phyloP scores from a whole-genome alignment of 2,888 invertebrate species.

The Blastobasis adustella region DNA sequence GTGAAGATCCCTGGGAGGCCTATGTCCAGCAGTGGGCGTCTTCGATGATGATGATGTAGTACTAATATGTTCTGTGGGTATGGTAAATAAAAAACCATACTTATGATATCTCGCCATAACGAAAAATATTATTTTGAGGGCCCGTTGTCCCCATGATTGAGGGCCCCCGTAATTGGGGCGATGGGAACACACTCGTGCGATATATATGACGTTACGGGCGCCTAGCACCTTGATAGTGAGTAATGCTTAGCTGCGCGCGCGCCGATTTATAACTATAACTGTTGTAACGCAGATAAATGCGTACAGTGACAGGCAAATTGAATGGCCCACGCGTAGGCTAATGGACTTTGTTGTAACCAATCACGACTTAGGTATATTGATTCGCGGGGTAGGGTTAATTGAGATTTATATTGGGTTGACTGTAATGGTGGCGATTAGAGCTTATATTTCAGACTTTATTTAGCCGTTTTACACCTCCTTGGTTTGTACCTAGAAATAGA shows the following conservation, averaged over 20 bases:
- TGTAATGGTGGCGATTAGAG: background rate
- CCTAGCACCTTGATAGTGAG: constrained; percentile 23
- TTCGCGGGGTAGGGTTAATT: too few relatives aligned
- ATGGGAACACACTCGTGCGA: background rate
- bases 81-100: too few relatives aligned
- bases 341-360: constrained; percentile 2
- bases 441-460: background rate
- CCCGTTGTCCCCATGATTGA: too few relatives aligned
- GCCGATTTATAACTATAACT: constrained; percentile 59
- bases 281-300: constrained; percentile 57
- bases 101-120: too few relatives aligned
- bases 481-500: too few relatives aligned
- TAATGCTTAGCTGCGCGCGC: constrained; percentile 21
- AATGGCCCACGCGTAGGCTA: constrained; percentile 5
- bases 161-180: too few relatives aligned
- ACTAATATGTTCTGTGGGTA: too few relatives aligned
- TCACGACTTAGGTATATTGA: too few relatives aligned
- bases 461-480: background rate
- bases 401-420: background rate
- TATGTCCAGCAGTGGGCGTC: too few relatives aligned
- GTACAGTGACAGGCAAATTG: constrained; percentile 19
- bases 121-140: too few relatives aligned
- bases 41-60: too few relatives aligned
- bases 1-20: too few relatives aligned
- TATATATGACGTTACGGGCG: constrained; percentile 32